phyloP scores from a whole-genome alignment of 30 jellyfish, hydroid and myxozoan species.

The Hydractinia echinata region DNA sequence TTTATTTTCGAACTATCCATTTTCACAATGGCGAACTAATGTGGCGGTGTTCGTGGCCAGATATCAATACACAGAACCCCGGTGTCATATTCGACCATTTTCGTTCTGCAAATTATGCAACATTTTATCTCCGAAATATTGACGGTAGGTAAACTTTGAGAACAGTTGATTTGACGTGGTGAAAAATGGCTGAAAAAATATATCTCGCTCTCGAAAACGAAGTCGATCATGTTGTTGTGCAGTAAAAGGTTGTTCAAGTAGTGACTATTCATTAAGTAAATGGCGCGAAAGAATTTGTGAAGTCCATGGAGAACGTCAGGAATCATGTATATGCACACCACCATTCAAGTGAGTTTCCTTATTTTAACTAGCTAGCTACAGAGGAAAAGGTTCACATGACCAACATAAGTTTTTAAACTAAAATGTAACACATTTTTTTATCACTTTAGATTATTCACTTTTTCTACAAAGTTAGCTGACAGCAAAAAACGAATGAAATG shows the following conservation, averaged over 20 bases:
- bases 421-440: neutral
- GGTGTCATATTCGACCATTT: no score
- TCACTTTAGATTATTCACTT: neutral
- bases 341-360: neutral
- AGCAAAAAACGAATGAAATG: neutral
- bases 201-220: neutral
- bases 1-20: no score
- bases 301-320: neutral
- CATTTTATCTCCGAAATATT: no score
- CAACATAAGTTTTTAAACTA: neutral
- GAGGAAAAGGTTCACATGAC: neutral
- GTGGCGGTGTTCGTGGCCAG: no score
- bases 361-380: neutral
- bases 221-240: neutral
- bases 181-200: no score
- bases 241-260: constrained; percentile 1
- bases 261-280: neutral
- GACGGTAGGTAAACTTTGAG: no score
- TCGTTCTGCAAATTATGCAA: no score
- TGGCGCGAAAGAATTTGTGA: neutral
- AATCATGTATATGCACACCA: neutral
- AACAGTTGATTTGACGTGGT: no score
- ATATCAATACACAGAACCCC: no score
- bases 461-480: neutral
- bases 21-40: no score